These are phyloP conservation scores for Gandaritis pyraliata DNA, from an alignment of 2,888 invertebrate species.

Conservation along the genomic window DNA sequence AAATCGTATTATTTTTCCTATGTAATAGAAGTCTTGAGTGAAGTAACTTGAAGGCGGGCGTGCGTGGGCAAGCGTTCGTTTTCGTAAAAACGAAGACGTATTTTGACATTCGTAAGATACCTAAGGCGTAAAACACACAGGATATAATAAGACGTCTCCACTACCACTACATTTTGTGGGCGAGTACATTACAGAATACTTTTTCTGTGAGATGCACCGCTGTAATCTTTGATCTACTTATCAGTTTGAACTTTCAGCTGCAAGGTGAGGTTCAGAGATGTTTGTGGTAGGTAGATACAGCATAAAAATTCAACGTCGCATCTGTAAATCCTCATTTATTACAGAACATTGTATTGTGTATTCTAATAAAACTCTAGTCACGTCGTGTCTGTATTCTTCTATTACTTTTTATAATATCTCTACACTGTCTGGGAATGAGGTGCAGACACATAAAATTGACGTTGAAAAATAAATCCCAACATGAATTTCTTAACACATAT, in stretches of 20 bases:
- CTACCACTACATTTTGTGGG: too few species aligned
- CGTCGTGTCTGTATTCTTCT: slow-evolving; percentile 27
- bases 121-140: too few species aligned
- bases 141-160: too few species aligned
- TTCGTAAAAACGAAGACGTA: not conserved
- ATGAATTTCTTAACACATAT: slow-evolving; percentile 25
- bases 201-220: too few species aligned
- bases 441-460: slow-evolving; percentile 24
- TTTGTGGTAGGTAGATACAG: too few species aligned
- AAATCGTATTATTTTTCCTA: slow-evolving; percentile 56
- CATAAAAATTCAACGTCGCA: too few species aligned
- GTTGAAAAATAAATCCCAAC: slow-evolving; percentile 31
- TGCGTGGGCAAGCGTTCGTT: slow-evolving; percentile 10
- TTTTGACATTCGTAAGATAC: not conserved
- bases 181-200: too few species aligned
- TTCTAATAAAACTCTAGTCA: slow-evolving; percentile 15
- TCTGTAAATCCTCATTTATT: slow-evolving; percentile 3
- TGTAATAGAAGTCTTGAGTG: slow-evolving; percentile 46
- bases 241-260: too few species aligned
- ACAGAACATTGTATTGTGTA: slow-evolving; percentile 15
- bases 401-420: slow-evolving; percentile 36
- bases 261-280: too few species aligned
- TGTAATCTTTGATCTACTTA: too few species aligned
- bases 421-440: slow-evolving; percentile 27
- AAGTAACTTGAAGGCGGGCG: slow-evolving; percentile 31